These are phyloP conservation scores for Manacus vitellinus DNA, from an alignment of 2,113 vertebrate species.

Conservation along the genomic window DNA sequence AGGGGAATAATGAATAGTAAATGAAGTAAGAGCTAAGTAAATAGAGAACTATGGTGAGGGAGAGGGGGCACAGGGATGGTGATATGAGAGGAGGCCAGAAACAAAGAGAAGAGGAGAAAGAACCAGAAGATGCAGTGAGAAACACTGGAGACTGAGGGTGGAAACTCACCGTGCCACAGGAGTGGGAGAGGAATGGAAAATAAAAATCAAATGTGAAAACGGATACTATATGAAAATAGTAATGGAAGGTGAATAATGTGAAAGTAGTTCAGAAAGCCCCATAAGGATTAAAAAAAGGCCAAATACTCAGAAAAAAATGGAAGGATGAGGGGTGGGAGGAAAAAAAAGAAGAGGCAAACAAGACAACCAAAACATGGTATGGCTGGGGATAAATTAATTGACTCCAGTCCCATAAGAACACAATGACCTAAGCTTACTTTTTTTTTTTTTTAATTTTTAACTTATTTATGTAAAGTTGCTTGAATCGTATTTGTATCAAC, in stretches of 20 bases:
- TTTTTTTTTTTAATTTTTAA: too few species aligned
- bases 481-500: neutral
- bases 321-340: neutral
- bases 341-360: neutral
- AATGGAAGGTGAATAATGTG: neutral
- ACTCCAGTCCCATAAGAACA: neutral
- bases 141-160: neutral
- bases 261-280: neutral
- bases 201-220: neutral
- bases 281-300: neutral
- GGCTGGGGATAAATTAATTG: neutral
- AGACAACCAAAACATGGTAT: neutral
- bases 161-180: neutral
- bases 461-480: neutral
- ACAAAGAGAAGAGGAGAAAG: neutral
- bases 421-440: neutral
- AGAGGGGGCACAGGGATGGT: neutral
- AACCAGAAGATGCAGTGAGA: neutral
- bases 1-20: conserved; percentile 21
- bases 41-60: neutral
- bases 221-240: neutral
- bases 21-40: conserved; percentile 21
- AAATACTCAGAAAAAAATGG: neutral
- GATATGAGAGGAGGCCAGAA: neutral
- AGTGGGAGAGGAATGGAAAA: neutral